Percentiles rank a stretch among this genome's conserved stretches.
Conservation (phyloP, 2,797 vertebrate genomes). For the Cossypha polioptera region DNA sequence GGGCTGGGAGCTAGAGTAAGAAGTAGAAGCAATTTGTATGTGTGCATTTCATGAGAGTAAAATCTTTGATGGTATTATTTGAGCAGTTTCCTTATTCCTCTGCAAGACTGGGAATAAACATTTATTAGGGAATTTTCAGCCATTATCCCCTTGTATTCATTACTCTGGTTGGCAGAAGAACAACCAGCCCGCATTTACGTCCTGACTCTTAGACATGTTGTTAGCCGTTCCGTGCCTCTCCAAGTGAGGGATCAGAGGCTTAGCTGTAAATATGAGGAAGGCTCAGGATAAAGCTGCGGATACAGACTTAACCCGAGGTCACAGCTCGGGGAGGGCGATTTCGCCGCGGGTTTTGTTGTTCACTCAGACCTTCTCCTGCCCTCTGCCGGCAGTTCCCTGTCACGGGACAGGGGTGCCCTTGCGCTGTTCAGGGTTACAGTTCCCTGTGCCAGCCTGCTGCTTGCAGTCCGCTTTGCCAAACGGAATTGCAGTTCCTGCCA, state of each 20-base stretch:
- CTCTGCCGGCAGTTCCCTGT: not conserved
- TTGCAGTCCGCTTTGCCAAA: not conserved
- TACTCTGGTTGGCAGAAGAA: not conserved
- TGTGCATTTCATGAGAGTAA: not conserved
- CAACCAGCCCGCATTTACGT: not conserved
- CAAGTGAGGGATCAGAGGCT: not conserved
- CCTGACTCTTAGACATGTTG: not conserved
- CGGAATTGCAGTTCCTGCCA: not conserved
- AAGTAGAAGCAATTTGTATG: not conserved
- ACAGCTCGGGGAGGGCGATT: not conserved
- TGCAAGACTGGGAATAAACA: not conserved
- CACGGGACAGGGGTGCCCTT: rapidly evolving
- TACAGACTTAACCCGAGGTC: not conserved
- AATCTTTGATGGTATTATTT: not conserved
- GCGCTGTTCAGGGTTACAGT: rapidly evolving
- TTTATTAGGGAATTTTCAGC: not conserved
- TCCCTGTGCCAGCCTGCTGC: not conserved
- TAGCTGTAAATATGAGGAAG: not conserved
- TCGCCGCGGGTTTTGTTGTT: not conserved
- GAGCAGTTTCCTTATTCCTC: not conserved
- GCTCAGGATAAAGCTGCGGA: not conserved
- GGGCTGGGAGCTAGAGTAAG: not conserved
- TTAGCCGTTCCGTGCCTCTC: not conserved
- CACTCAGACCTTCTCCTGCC: not conserved
- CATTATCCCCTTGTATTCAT: not conserved